These are phyloP conservation scores for Epinephelus malabaricus DNA, from an alignment of 2,797 vertebrate genomes.

Conservation along the genomic window DNA sequence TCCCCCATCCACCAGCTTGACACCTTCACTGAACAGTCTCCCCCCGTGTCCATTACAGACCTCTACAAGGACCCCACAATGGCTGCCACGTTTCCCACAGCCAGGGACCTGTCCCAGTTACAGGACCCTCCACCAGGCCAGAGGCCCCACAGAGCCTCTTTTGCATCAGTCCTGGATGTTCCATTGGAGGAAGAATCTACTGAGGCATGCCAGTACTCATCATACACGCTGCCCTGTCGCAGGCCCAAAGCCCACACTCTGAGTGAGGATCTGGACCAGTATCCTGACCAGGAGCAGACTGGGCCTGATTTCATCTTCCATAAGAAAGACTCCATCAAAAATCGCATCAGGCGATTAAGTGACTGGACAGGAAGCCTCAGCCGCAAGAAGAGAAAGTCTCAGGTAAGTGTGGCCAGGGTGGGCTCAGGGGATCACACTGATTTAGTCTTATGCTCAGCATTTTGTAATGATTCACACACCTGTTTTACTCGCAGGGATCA, in stretches of 20 bases:
- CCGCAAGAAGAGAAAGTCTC: conserved; percentile 92
- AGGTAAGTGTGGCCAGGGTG: conserved; percentile 78
- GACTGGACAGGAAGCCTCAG: conserved; percentile 97
- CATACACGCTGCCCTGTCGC: conserved; percentile 93
- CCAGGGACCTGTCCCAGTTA: conserved; percentile 83
- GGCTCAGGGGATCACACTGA: not conserved
- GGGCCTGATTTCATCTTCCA: conserved; percentile 83
- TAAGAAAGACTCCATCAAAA: conserved; percentile 92
- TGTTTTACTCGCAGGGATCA: conserved; percentile 31
- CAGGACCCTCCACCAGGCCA: conserved; percentile 69
- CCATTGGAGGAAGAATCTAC: conserved; percentile 86
- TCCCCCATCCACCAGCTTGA: conserved; percentile 84
- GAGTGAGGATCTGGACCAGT: conserved; percentile 60
- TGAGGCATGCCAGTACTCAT: conserved; percentile 87
- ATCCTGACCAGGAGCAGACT: conserved; percentile 57
- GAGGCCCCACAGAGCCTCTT: conserved; percentile 88
- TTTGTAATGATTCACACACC: not conserved
- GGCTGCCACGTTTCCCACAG: conserved; percentile 83
- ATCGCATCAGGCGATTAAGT: conserved; percentile 92
- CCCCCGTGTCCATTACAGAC: conserved; percentile 88
- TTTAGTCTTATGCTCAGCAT: not conserved
- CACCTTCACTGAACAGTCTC: conserved; percentile 86
- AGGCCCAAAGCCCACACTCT: conserved; percentile 86
- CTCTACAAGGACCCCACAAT: conserved; percentile 87
- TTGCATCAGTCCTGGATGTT: conserved; percentile 90